Evolutionary conservation across 2,113 vertebrate species (phyloP), one percentile per base, ranked within the genome.

Genomic region (Brachypteracias leptosomus): DNA sequence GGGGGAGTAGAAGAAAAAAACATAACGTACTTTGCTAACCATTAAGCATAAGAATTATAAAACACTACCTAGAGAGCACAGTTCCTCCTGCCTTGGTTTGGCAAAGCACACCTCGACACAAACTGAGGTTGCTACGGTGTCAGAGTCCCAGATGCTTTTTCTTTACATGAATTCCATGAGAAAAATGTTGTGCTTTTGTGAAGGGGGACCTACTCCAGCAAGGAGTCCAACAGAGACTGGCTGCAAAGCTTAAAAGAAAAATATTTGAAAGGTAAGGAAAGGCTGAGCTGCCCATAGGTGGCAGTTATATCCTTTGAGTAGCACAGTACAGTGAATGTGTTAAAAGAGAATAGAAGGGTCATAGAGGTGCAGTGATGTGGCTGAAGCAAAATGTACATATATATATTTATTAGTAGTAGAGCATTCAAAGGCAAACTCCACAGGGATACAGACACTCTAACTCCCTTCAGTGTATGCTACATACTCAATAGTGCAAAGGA

Each of bases 211-310:
- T 63, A 63, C 44, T 77, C 29, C 68, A 89, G 73, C 42, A 87
- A 66, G 47, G n/a, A 87, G 15, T 59, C 65, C 55, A 89, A 40
- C 22, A 87, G 59, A 89, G 59, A 67, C 46, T 49, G 36, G 38
- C 28, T 71, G 65, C 59, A 78, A 89, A 94, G 47, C n/a, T 85
- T 77, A 31, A 80, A 95, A 92, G n/a, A 25, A 63, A 89, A 85
- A 73, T 31, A 52, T 40, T 87, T 74, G 66, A 81, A 84, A 93
- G 73, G 51, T 25, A 89, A 80, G 77, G 88, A 84, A 89, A 94
- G 91, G 33, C 20, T 1, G 38, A 44, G 55, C 31, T 89, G 57
- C n/a, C 51, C 36, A 74, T 28, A 54, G 52, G 55, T 67, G n/a
- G 52, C 65, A 85, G 62, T 89, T 51, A 20, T 24, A 35, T 36